Evolutionary conservation across 2,888 invertebrate species (phyloP), one percentile per base, ranked within the genome.

Genomic region (Uloborus plumipes): DNA sequence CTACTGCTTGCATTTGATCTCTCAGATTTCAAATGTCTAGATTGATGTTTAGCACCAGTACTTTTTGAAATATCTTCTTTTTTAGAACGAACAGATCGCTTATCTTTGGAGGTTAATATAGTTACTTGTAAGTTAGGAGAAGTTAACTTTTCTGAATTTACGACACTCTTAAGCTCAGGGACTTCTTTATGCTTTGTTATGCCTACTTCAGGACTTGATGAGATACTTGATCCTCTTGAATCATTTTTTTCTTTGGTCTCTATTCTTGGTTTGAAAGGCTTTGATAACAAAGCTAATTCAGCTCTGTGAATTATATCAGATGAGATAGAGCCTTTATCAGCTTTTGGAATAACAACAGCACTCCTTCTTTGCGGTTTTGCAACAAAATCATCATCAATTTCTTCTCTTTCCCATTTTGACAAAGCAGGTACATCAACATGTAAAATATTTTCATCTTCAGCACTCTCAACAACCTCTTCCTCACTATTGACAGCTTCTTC

Each of bases 231-330:
- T 22, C 61, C 55, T 66, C 70, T 84, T 16, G 73, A 64, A 31
- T 71, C 66, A 53, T 49, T 58, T 3, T n/a, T 67, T 20, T 80
- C 70, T 58, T 75, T 75, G 1, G 26, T 69, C 7, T 87, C 86
- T 20, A 86, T 85, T n/a, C 86, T 92, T 0, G 95, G 94, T 87
- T 93, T 94, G 61, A 94, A 94, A 0, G 94, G 94, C 89, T 96
- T 95, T 59, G 96, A 94, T 88, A 96, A 95, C 86, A 97, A 94
- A 0, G 94, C 96, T 88, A 96, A 96, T 90, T 97, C 96, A 1
- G 97, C 96, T 86, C 95, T 91, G 88, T 96, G 96, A 69, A 97
- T 90, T 6, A 97, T 95, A 89, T 96, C 96, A 22, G 94, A 94
- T 0, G 96, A 95, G 0, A 93, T 90, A 58, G 93, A 93, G 11